Evolutionary conservation across 2,113 vertebrate genomes (phyloP), one percentile per base, ranked within the genome.

Genomic region (Vicugna pacos): DNA sequence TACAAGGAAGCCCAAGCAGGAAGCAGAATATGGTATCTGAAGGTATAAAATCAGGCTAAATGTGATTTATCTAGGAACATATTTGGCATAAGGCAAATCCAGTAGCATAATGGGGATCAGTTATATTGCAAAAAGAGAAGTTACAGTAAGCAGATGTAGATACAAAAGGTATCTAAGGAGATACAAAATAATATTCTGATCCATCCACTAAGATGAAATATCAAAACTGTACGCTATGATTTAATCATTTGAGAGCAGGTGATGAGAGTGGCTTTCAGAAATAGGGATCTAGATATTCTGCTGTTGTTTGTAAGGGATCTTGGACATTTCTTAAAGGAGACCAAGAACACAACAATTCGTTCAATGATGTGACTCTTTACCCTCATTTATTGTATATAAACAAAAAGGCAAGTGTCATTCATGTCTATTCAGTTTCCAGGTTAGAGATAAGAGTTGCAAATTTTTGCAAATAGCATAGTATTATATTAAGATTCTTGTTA

Each of bases 221-320:
- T 83, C 22, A 42, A 79, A 82, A 28, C 8, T 73, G 0, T 35
- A 65, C 62, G 1, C 42, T 73, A 26, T 69, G 7, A 94, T 75
- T 91, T 85, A 94, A 58, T 67, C 35, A 76, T 91, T 82, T 88
- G 48, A 80, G 64, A 5, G 58, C 0, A 3, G 30, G 1, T 38
- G 13, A n/a, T 56, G 7, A 75, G 19, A 76, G 13, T 52, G 3
- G 28, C 5, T 62, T 46, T 20, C 7, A 28, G 12, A 85, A 86
- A 9, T 16, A 77, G 3, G 6, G 1, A 4, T n/a, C 2, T 60
- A 50, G 0, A 3, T 64, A 6, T 28, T 46, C 9, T 85, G 13
- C 14, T 85, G 6, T 52, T 3, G 15, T 20, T 30, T 85, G 13
- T 24, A 24, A 6, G 2, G 6, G 3, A 69, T 67, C n/a, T 8